These are phyloP conservation scores for Balanococcus diminutus DNA, from an alignment of 2,888 invertebrate species.

Conservation along the genomic window DNA sequence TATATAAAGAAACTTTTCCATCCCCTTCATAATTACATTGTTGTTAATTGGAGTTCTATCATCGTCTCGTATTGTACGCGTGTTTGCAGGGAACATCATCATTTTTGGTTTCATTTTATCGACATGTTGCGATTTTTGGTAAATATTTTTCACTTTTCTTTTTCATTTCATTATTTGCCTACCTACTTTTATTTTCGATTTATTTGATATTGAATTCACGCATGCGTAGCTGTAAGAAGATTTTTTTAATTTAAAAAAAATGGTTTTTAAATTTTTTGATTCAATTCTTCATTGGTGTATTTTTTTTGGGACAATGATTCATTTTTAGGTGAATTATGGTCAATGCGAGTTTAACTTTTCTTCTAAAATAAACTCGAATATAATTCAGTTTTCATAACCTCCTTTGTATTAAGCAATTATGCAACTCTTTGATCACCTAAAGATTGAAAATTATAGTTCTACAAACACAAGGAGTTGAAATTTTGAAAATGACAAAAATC, in stretches of 20 bases:
- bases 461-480: not conserved
- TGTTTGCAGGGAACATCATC: not conserved
- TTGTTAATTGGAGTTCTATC: not conserved
- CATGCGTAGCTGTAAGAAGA: too few species aligned
- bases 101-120: not conserved
- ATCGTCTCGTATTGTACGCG: not conserved
- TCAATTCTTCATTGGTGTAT: too few species aligned
- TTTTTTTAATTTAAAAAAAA: too few species aligned
- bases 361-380: too few species aligned
- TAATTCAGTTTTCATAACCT: too few species aligned
- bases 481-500: not conserved
- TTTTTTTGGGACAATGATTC: too few species aligned
- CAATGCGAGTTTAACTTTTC: too few species aligned
- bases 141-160: not conserved
- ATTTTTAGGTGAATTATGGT: too few species aligned
- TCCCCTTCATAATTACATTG: conserved; percentile 15
- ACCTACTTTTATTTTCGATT: too few species aligned
- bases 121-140: conserved; percentile 37
- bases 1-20: conserved; percentile 35
- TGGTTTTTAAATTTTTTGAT: too few species aligned
- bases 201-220: too few species aligned
- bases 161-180: not conserved
- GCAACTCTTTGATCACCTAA: not conserved
- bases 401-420: not conserved
- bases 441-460: not conserved